Conservation (phyloP, 1,140 invertebrate species). For the Dufourea novaeangliae region DNA sequence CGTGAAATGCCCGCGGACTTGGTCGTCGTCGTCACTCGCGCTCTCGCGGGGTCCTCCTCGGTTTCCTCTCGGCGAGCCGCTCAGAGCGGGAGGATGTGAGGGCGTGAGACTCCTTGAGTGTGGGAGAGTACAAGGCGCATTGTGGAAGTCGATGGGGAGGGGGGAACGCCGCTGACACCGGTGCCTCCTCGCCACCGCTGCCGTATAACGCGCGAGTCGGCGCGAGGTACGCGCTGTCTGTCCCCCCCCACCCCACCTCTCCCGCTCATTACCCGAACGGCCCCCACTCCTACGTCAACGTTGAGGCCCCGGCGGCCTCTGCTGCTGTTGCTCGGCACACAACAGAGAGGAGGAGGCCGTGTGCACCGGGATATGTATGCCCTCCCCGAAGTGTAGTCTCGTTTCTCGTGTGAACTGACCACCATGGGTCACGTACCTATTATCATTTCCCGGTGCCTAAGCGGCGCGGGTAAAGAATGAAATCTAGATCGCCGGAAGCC, state of each 20-base stretch:
- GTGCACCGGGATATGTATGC: slow-evolving; percentile 36
- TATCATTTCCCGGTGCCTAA: slow-evolving; percentile 80
- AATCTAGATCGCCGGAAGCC: slow-evolving; percentile 82
- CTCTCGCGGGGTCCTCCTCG: slow-evolving; percentile 46
- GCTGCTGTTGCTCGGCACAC: slow-evolving; percentile 30
- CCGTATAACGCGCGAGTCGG: slow-evolving; percentile 58
- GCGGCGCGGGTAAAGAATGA: slow-evolving; percentile 78
- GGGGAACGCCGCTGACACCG: slow-evolving; percentile 52
- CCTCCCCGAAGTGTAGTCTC: slow-evolving; percentile 68
- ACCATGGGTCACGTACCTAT: slow-evolving; percentile 82
- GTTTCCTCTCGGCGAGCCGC: slow-evolving; percentile 55
- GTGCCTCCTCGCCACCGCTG: slow-evolving; percentile 44
- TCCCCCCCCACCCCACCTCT: neutral
- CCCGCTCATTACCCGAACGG: neutral
- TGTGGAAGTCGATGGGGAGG: slow-evolving; percentile 76
- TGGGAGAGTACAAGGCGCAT: slow-evolving; percentile 82
- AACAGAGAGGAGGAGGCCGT: slow-evolving; percentile 15
- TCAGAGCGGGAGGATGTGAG: slow-evolving; percentile 79
- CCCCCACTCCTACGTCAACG: slow-evolving; percentile 32
- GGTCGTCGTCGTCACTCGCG: too few relatives aligned
- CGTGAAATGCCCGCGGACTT: slow-evolving; percentile 65
- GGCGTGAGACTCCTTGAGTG: slow-evolving; percentile 81
- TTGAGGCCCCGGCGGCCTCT: slow-evolving; percentile 11
- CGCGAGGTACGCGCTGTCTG: slow-evolving; percentile 17
- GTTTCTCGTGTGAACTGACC: slow-evolving; percentile 83